These are phyloP conservation scores for Alligator mississippiensis DNA, from an alignment of 2,113 vertebrate genomes.

Conservation along the genomic window DNA sequence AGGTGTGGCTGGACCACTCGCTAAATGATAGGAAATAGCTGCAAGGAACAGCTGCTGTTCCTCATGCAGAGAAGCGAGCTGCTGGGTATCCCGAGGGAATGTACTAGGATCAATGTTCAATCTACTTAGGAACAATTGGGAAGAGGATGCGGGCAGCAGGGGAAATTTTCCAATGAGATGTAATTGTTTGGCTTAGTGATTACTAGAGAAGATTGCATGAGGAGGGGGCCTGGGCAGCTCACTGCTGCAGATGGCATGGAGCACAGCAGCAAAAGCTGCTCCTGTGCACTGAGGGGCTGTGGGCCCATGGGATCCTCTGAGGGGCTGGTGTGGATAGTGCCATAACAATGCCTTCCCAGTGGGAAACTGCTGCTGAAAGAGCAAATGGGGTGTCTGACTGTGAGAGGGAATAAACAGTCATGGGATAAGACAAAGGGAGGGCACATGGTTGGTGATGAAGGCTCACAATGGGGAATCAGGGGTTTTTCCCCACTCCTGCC, in stretches of 20 bases:
- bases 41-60: background rate
- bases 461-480: constrained; percentile 49
- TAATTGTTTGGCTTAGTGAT: background rate
- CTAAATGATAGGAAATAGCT: background rate
- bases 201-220: background rate
- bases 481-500: constrained; percentile 51
- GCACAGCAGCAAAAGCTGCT: background rate
- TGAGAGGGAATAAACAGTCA: background rate
- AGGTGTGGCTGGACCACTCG: background rate
- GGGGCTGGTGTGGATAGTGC: rapidly evolving
- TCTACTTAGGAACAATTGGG: constrained; percentile 22
- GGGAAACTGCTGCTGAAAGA: background rate
- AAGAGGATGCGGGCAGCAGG: background rate
- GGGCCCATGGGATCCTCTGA: rapidly evolving
- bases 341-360: background rate
- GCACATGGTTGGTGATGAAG: constrained; percentile 7
- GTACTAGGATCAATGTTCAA: background rate
- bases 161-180: constrained; percentile 51
- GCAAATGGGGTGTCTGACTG: background rate
- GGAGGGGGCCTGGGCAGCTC: background rate
- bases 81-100: constrained; percentile 14
- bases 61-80: background rate
- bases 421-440: constrained; percentile 9
- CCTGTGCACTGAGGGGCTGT: background rate
- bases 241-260: background rate